phyloP scores from a whole-genome alignment of 2,113 vertebrate species.

The Rhabdomys dilectus region DNA sequence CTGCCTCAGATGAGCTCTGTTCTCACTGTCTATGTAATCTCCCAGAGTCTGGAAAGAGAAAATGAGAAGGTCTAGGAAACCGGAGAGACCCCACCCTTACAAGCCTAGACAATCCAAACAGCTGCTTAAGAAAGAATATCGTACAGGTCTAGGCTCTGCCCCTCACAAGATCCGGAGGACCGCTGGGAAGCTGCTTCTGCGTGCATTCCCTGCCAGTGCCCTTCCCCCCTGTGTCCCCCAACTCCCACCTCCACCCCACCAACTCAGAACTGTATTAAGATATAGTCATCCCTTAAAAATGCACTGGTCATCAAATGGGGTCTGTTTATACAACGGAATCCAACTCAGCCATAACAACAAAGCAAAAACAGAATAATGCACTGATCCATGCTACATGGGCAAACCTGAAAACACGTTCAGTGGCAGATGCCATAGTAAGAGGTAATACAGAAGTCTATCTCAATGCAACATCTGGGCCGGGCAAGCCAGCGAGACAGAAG shows the following conservation, averaged over 20 bases:
- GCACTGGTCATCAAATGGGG: not conserved
- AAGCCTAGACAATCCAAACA: not conserved
- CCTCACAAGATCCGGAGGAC: not conserved
- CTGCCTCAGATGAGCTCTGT: not conserved
- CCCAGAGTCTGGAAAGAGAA: not conserved
- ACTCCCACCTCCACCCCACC: too few species aligned
- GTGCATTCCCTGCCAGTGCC: not conserved
- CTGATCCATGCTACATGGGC: not conserved
- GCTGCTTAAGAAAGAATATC: not conserved
- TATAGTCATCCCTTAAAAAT: not conserved
- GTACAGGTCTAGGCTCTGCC: not conserved
- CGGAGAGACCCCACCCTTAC: not conserved
- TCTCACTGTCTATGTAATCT: accelerated
- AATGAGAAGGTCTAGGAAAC: not conserved
- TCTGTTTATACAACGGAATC: not conserved
- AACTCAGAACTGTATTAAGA: not conserved
- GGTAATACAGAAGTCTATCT: not conserved
- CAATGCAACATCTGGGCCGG: not conserved
- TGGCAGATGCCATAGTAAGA: not conserved
- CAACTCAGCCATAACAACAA: not conserved
- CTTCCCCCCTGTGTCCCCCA: too few species aligned
- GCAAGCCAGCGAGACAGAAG: not conserved
- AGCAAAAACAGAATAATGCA: not conserved
- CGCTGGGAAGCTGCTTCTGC: not conserved
- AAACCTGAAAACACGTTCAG: not conserved